Evolutionary conservation across 2,113 vertebrate species (phyloP).

Genomic region (Entomyzon cyanotis): DNA sequence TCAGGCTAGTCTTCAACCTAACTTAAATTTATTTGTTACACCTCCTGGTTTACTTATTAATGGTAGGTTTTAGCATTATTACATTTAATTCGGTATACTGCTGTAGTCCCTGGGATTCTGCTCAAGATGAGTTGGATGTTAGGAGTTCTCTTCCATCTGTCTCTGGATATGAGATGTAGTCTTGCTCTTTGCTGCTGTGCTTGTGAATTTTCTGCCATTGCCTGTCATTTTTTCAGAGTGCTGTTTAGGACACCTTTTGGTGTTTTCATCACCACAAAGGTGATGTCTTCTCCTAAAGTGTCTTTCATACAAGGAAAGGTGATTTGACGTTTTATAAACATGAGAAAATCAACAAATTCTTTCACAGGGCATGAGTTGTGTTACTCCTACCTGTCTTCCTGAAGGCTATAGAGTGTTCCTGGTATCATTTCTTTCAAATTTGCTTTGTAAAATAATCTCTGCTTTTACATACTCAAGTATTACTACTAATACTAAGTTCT

Average conservation of each 20-base stretch:
- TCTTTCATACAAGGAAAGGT: background rate
- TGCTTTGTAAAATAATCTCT: background rate
- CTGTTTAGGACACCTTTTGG: background rate
- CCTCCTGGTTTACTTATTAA: background rate
- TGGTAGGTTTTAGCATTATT: background rate
- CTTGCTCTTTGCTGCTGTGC: background rate
- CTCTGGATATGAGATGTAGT: background rate
- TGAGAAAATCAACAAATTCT: background rate
- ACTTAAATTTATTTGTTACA: background rate
- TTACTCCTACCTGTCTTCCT: background rate
- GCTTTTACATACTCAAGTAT: background rate
- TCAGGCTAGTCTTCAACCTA: background rate
- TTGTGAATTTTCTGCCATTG: background rate
- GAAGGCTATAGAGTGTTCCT: background rate
- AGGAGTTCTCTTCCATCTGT: background rate
- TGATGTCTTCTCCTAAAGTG: background rate
- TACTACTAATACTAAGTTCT: background rate
- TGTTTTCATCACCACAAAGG: background rate
- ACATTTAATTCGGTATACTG: background rate
- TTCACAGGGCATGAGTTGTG: background rate
- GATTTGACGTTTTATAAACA: background rate
- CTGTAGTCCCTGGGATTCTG: background rate
- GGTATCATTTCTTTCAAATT: background rate
- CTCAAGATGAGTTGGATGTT: background rate
- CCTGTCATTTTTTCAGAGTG: background rate